Percentiles rank a stretch among this genome's conserved stretches.
phyloP scores from a whole-genome alignment of 2,888 invertebrate genomes.

The Polymixis lichenea region DNA sequence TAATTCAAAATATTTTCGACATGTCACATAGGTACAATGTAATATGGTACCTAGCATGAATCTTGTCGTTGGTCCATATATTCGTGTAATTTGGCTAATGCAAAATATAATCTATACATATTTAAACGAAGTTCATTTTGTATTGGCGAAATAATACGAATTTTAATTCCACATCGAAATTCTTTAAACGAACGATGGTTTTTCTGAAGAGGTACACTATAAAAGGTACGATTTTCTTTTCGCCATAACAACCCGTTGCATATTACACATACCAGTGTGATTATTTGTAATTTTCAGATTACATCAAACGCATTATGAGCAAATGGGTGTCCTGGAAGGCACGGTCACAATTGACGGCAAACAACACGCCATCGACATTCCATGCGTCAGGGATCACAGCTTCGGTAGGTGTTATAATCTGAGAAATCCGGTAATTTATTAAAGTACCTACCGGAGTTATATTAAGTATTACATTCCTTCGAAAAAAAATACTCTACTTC shows the following conservation, averaged over 20 bases:
- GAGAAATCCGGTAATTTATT: not conserved
- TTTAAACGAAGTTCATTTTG: not conserved
- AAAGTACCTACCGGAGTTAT: no score
- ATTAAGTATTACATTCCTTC: not conserved
- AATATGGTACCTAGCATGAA: not conserved
- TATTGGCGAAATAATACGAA: no score
- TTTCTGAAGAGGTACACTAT: no score
- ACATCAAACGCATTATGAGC: slow-evolving; percentile 94
- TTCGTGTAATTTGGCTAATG: not conserved
- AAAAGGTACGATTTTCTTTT: no score
- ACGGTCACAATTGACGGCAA: slow-evolving; percentile 89
- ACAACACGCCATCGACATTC: slow-evolving; percentile 87
- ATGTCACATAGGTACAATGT: not conserved
- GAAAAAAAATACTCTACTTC: not conserved
- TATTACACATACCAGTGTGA: no score
- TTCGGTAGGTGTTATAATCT: slow-evolving; percentile 85
- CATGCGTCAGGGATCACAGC: slow-evolving; percentile 93
- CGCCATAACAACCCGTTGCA: no score
- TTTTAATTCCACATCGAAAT: not conserved
- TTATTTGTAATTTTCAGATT: slow-evolving; percentile 88
- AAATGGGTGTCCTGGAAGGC: slow-evolving; percentile 92
- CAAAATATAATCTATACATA: not conserved
- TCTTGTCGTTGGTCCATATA: not conserved
- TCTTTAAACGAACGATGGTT: not conserved
- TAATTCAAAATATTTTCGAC: not conserved